Percentiles rank a stretch among this genome's conserved stretches.
phyloP scores from a whole-genome alignment of 2,797 vertebrate species.

The Coilia nasus region DNA sequence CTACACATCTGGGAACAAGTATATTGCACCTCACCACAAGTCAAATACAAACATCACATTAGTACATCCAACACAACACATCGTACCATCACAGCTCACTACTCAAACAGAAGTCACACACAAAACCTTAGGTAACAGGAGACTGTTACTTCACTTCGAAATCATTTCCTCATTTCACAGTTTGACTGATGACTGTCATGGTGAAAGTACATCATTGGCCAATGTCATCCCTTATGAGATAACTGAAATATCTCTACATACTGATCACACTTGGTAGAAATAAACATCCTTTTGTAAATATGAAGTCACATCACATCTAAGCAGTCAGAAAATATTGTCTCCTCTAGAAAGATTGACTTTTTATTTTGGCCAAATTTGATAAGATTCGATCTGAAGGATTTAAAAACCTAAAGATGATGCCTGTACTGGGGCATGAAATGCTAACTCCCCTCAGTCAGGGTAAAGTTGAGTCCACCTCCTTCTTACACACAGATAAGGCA shows the following conservation, averaged over 20 bases:
- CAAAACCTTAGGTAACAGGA: neutral
- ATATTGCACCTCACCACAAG: neutral
- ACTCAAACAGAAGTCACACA: neutral
- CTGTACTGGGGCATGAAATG: neutral
- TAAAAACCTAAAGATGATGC: neutral
- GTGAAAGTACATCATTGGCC: neutral
- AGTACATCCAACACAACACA: neutral
- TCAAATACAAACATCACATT: neutral
- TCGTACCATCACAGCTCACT: neutral
- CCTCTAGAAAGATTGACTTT: neutral
- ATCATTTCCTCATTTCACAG: neutral
- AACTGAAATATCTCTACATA: neutral
- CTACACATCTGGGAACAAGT: neutral
- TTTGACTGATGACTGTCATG: neutral
- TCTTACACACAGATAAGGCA: too few relatives aligned
- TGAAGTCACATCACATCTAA: neutral
- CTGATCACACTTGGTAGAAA: neutral
- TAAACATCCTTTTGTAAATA: neutral
- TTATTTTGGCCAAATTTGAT: neutral
- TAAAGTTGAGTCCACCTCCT: too few relatives aligned
- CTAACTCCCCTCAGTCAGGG: neutral
- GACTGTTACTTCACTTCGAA: neutral
- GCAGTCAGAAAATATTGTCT: neutral
- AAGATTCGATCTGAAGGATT: neutral
- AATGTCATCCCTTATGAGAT: neutral